Percentiles rank a stretch among this genome's conserved stretches.
Conservation (phyloP, 2,888 invertebrate species). For the Meganola albula region DNA sequence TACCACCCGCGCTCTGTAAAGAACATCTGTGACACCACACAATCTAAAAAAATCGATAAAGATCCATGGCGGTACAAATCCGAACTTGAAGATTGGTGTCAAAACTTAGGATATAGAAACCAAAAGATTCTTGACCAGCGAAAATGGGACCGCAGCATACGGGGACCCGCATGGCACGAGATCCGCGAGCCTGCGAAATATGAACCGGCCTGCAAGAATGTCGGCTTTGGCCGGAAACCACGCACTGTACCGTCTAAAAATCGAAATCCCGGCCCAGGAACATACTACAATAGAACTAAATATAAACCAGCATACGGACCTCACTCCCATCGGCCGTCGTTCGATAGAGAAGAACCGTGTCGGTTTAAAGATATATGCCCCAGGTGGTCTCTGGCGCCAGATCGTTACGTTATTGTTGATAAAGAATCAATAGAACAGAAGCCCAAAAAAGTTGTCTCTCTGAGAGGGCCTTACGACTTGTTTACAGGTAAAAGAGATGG, state of each 20-base stretch:
- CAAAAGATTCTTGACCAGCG: conserved; percentile 44
- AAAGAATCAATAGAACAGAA: conserved; percentile 52
- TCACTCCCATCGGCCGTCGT: conserved; percentile 49
- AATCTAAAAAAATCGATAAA: conserved; percentile 33
- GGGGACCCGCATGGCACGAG: conserved; percentile 59
- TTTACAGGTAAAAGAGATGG: conserved; percentile 71
- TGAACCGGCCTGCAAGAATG: conserved; percentile 46
- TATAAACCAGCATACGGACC: conserved; percentile 53
- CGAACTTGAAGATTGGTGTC: conserved; percentile 61
- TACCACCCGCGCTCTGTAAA: conserved; percentile 45
- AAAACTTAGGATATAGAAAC: conserved; percentile 63
- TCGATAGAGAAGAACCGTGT: conserved; percentile 56
- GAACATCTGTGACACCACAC: conserved; percentile 41
- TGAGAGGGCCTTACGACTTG: conserved; percentile 60
- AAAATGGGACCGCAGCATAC: conserved; percentile 39
- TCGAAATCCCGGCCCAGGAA: conserved; percentile 51
- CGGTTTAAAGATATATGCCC: conserved; percentile 47
- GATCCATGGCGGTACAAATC: conserved; percentile 60
- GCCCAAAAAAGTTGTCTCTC: conserved; percentile 53
- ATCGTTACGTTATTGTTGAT: conserved; percentile 58
- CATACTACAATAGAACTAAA: conserved; percentile 47
- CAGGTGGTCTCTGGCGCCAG: conserved; percentile 55
- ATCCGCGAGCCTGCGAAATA: conserved; percentile 31
- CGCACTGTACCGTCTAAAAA: conserved; percentile 33
- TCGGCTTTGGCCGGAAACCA: conserved; percentile 53